These are phyloP conservation scores for Athene cunicularia DNA, from an alignment of 2,113 vertebrate species.

Conservation along the genomic window DNA sequence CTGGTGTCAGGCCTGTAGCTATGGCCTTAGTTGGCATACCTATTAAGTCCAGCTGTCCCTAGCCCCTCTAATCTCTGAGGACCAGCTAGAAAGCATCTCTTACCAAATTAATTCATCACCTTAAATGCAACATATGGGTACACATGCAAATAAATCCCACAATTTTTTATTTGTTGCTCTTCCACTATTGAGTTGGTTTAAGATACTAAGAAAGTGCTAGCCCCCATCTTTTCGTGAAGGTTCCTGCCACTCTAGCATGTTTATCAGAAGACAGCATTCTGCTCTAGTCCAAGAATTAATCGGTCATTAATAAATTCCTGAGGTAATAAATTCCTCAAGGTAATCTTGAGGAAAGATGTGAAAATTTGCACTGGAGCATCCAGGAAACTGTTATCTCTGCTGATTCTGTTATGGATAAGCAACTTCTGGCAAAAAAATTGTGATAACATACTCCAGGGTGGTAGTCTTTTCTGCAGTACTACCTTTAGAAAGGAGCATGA, in stretches of 20 bases:
- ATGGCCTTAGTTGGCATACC: no score
- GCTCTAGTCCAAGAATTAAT: not conserved
- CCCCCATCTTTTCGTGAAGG: not conserved
- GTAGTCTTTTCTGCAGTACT: not conserved
- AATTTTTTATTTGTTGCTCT: not conserved
- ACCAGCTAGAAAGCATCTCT: no score
- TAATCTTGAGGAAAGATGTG: not conserved
- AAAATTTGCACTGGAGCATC: not conserved
- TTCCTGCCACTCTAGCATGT: not conserved
- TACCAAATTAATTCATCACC: no score
- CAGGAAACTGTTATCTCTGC: not conserved
- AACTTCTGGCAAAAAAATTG: not conserved
- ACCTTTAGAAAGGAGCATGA: not conserved
- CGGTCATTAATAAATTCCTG: not conserved
- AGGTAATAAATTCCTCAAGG: not conserved
- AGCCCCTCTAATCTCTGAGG: no score
- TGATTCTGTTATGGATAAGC: not conserved
- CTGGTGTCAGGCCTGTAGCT: no score
- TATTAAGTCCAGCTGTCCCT: no score
- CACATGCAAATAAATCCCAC: not conserved
- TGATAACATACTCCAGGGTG: not conserved
- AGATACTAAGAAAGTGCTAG: not conserved
- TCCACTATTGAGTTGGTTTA: not conserved
- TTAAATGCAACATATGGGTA: not conserved
- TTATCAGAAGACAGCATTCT: not conserved